A percentile compares a stretch with the other conserved stretches of the same genome.
These are phyloP conservation scores for Neotoma lepida DNA, from an alignment of 2,113 vertebrate species.

Conservation along the genomic window DNA sequence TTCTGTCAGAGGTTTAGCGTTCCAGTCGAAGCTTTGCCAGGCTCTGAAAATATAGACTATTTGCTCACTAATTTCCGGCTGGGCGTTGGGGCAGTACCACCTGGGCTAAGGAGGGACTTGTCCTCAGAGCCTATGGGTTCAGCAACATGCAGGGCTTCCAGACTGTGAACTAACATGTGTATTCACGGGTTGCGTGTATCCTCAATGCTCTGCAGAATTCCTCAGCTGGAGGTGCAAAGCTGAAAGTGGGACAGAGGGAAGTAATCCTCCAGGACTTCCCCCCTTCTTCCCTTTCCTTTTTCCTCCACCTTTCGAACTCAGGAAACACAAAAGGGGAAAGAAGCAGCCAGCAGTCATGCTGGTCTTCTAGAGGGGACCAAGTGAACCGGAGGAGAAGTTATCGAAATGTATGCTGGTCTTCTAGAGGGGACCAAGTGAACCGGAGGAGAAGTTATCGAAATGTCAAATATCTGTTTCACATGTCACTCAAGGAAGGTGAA, in stretches of 20 bases:
- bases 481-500: not conserved
- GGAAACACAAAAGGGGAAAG: not conserved
- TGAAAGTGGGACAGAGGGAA: not conserved
- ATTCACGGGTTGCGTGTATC: too few relatives aligned
- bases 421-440: not conserved
- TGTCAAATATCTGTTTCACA: too few relatives aligned
- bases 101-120: not conserved
- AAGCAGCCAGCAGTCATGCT: not conserved
- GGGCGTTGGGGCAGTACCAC: not conserved
- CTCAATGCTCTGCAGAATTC: not conserved
- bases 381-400: not conserved
- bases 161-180: not conserved
- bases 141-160: not conserved
- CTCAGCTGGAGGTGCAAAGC: not conserved
- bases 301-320: not conserved
- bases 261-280: not conserved
- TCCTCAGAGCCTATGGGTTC: not conserved
- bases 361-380: not conserved
- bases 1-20: conserved; percentile 1
- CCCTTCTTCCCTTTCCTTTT: not conserved
- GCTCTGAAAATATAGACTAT: not conserved
- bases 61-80: not conserved
- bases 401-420: not conserved
- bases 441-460: not conserved
- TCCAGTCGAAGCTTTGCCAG: not conserved